These are phyloP conservation scores for Calliphora vicina DNA, from an alignment of 1,140 invertebrate species.

Conservation along the genomic window DNA sequence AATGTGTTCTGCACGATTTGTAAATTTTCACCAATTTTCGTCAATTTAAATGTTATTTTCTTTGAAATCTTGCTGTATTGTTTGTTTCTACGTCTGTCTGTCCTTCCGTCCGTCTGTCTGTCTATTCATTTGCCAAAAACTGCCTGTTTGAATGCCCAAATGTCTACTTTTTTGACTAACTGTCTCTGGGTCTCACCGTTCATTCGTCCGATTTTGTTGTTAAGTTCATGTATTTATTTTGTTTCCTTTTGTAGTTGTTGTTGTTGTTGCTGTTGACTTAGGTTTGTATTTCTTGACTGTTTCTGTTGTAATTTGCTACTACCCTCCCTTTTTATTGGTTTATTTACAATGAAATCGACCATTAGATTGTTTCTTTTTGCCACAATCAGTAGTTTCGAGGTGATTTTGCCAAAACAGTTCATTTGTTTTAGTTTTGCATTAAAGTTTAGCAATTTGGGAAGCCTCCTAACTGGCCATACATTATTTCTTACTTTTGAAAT, in stretches of 20 bases:
- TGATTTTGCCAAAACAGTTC: conserved; percentile 22
- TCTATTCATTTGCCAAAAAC: neutral
- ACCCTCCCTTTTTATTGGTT: conserved; percentile 26
- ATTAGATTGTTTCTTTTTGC: conserved; percentile 10
- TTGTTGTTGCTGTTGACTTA: too few relatives aligned
- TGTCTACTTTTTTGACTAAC: conserved; percentile 13
- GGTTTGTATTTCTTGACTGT: neutral
- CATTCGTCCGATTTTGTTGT: neutral
- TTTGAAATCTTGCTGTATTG: conserved; percentile 19
- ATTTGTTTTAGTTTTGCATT: neutral
- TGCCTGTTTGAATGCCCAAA: neutral
- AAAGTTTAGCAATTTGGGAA: too few relatives aligned
- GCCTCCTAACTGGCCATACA: neutral
- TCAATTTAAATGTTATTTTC: conserved; percentile 36
- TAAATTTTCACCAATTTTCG: conserved; percentile 38
- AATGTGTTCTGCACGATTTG: conserved; percentile 40
- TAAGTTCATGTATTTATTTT: conserved; percentile 5
- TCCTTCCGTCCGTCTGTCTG: neutral
- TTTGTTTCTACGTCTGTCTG: neutral
- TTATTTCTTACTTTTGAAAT: too few relatives aligned
- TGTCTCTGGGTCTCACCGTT: neutral
- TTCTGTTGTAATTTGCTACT: conserved; percentile 1
- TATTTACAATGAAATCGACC: conserved; percentile 29
- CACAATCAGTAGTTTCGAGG: conserved; percentile 31
- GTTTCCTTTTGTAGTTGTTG: too few relatives aligned